phyloP scores from a whole-genome alignment of 2,888 invertebrate species.

The Pimpla rufipes region DNA sequence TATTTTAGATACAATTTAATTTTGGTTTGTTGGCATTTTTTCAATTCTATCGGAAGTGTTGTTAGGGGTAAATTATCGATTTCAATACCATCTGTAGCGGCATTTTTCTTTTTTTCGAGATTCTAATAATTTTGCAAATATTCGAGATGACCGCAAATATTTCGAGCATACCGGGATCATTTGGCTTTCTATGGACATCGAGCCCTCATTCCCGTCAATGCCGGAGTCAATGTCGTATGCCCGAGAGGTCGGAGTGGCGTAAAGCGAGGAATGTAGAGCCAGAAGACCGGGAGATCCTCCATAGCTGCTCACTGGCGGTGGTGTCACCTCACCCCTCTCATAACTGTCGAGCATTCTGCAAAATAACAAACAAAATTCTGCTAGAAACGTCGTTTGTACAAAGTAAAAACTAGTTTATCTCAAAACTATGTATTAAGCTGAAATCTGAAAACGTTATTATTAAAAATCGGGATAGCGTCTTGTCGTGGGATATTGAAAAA shows the following conservation, averaged over 20 bases:
- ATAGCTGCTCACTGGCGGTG: conserved; percentile 83
- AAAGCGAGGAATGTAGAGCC: conserved; percentile 83
- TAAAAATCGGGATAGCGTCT: too few species aligned
- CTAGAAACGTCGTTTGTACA: background rate
- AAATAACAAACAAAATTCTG: conserved; percentile 49
- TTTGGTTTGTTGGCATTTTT: background rate
- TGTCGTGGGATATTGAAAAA: too few species aligned
- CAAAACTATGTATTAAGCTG: background rate
- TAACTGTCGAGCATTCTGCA: conserved; percentile 85
- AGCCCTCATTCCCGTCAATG: conserved; percentile 83
- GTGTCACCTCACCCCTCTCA: conserved; percentile 84
- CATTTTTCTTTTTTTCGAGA: background rate
- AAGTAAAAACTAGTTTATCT: background rate
- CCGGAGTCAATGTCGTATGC: conserved; percentile 83
- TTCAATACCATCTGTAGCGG: background rate
- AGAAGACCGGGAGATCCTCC: conserved; percentile 83
- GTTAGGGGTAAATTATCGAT: too few species aligned
- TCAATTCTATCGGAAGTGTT: background rate
- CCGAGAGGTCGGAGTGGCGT: conserved; percentile 81
- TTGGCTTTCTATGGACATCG: conserved; percentile 84
- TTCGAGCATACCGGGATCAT: conserved; percentile 82
- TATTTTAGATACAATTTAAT: background rate
- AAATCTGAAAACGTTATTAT: too few species aligned
- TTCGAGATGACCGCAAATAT: background rate
- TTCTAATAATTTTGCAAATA: background rate